These are phyloP conservation scores for Apodemus sylvaticus DNA, from an alignment of 2,113 vertebrate species.

Conservation along the genomic window DNA sequence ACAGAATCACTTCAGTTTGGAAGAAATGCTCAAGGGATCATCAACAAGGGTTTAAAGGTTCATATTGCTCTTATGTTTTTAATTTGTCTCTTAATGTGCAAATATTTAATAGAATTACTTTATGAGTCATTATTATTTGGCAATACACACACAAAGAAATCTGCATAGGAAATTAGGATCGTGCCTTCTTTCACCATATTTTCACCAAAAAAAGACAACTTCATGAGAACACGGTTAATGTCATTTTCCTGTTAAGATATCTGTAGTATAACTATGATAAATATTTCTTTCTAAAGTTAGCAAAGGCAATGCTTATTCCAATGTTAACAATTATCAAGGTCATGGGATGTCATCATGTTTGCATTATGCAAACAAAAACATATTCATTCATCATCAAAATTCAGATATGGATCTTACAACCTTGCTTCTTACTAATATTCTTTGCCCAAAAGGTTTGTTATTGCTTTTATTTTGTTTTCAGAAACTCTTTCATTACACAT, in stretches of 20 bases:
- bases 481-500: neutral
- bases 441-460: neutral
- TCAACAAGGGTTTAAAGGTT: neutral
- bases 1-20: conserved; percentile 30
- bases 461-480: neutral
- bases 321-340: neutral
- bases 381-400: neutral
- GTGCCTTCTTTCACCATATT: neutral
- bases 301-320: neutral
- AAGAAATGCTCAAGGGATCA: conserved; percentile 23
- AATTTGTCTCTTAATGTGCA: conserved; percentile 48
- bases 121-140: neutral
- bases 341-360: neutral
- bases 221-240: neutral
- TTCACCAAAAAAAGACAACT: neutral
- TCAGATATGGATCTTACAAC: neutral
- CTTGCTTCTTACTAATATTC: neutral
- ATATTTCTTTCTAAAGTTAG: neutral
- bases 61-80: conserved; percentile 19
- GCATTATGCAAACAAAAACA: neutral
- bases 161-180: neutral
- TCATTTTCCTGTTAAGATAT: neutral
- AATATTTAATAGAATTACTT: conserved; percentile 38
- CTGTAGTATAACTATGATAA: neutral
- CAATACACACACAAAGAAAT: neutral